A percentile compares a stretch with the other conserved stretches of the same genome.
These are phyloP conservation scores for Gadus chalcogrammus DNA, from an alignment of 2,113 vertebrate genomes.

Conservation along the genomic window DNA sequence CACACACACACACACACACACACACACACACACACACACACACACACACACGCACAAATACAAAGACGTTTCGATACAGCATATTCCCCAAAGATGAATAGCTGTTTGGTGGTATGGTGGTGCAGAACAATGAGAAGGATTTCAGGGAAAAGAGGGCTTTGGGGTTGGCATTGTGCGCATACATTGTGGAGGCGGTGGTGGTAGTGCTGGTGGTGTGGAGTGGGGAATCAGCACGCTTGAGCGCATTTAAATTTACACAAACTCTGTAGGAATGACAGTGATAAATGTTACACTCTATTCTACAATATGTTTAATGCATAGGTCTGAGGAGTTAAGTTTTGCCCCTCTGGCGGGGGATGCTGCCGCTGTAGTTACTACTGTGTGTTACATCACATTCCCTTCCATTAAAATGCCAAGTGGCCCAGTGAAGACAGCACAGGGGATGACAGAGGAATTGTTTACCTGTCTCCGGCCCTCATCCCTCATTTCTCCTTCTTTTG, in stretches of 20 bases:
- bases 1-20: background rate
- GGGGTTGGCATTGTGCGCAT: slow-evolving; percentile 74
- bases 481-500: slow-evolving; percentile 36
- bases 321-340: slow-evolving; percentile 84
- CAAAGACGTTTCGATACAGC: slow-evolving; percentile 72
- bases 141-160: slow-evolving; percentile 77
- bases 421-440: slow-evolving; percentile 76
- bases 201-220: background rate
- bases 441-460: slow-evolving; percentile 78
- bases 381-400: slow-evolving; percentile 78
- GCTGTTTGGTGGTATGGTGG: slow-evolving; percentile 75
- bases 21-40: background rate
- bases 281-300: slow-evolving; percentile 99
- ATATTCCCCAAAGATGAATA: slow-evolving; percentile 77
- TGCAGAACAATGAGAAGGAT: slow-evolving; percentile 78
- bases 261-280: slow-evolving; percentile 98
- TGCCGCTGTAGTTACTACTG: slow-evolving; percentile 71
- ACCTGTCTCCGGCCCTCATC: slow-evolving; percentile 70
- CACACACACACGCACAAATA: slow-evolving; percentile 26
- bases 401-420: slow-evolving; percentile 81
- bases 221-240: slow-evolving; percentile 87
- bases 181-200: slow-evolving; percentile 60
- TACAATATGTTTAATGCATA: slow-evolving; percentile 99
- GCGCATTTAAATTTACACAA: slow-evolving; percentile 99
- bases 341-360: slow-evolving; percentile 73